A percentile compares a stretch with the other conserved stretches of the same genome.
Evolutionary conservation across 2,113 vertebrate species (phyloP).

Genomic region (Thermophis baileyi): DNA sequence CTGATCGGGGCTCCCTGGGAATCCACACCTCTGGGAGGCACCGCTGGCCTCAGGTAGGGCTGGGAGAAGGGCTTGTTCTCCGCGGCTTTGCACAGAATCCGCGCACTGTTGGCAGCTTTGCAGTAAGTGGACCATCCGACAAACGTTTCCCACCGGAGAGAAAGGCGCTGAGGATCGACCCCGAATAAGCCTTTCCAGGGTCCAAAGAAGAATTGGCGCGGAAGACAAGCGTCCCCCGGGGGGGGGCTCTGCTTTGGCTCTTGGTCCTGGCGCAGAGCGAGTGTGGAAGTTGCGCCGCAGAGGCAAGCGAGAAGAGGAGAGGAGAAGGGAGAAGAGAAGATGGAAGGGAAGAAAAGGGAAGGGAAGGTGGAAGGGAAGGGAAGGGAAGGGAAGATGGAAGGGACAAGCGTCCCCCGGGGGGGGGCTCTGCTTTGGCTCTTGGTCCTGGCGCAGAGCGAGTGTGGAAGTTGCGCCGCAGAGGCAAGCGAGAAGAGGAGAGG

Average conservation of each 20-base stretch:
- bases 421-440: not conserved
- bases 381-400: too few relatives aligned
- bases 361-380: too few relatives aligned
- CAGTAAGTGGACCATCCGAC: fast-evolving
- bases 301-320: not conserved
- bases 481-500: not conserved
- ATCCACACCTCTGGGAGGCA: too few relatives aligned
- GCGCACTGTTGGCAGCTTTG: not conserved
- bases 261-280: not conserved
- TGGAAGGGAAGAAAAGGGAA: too few relatives aligned
- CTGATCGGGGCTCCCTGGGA: not conserved
- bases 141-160: not conserved
- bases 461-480: not conserved
- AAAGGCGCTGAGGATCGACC: not conserved
- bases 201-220: not conserved
- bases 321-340: fast-evolving
- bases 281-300: not conserved
- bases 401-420: fast-evolving
- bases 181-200: not conserved
- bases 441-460: not conserved
- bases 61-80: not conserved
- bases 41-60: too few relatives aligned
- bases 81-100: too few relatives aligned
- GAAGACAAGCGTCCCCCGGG: not conserved
- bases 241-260: not conserved